Conservation (phyloP, 2,888 invertebrate species). For the Polydrusus pterygomalis region DNA sequence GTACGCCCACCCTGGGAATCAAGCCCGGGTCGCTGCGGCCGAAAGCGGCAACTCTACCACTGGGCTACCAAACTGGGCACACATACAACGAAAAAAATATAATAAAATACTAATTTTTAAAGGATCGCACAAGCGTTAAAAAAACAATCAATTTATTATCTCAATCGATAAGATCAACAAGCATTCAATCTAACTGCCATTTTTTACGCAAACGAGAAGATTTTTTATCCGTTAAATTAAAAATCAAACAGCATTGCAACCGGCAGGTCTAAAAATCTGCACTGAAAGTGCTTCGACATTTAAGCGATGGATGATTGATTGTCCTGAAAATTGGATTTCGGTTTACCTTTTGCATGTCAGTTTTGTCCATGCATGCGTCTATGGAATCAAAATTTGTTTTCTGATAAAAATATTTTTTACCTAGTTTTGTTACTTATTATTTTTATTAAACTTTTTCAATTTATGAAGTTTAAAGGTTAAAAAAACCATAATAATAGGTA, state of each 20-base stretch:
- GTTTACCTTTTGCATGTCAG: slow-evolving; percentile 34
- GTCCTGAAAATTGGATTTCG: slow-evolving; percentile 38
- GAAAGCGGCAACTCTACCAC: no score
- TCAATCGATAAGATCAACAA: slow-evolving; percentile 12
- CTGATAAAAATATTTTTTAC: background rate
- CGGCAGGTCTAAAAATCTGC: slow-evolving; percentile 31
- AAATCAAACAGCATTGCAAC: slow-evolving; percentile 33
- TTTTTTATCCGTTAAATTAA: slow-evolving; percentile 35
- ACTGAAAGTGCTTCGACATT: slow-evolving; percentile 35
- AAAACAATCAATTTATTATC: background rate
- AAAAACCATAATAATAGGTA: no score
- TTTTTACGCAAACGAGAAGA: slow-evolving; percentile 3
- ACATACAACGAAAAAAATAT: no score
- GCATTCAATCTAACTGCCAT: slow-evolving; percentile 3
- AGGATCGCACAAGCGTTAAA: background rate
- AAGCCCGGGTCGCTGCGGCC: no score
- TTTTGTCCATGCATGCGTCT: background rate
- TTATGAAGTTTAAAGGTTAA: no score
- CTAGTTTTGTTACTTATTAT: background rate
- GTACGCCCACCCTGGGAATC: no score
- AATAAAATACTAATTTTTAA: background rate
- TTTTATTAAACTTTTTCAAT: background rate
- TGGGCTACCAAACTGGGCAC: no score
- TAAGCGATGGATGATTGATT: slow-evolving; percentile 34
- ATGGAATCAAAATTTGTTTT: slow-evolving; percentile 6